Evolutionary conservation across 2,797 vertebrate species (phyloP), one percentile per base, ranked within the genome.

Genomic region (Dryobates pubescens): DNA sequence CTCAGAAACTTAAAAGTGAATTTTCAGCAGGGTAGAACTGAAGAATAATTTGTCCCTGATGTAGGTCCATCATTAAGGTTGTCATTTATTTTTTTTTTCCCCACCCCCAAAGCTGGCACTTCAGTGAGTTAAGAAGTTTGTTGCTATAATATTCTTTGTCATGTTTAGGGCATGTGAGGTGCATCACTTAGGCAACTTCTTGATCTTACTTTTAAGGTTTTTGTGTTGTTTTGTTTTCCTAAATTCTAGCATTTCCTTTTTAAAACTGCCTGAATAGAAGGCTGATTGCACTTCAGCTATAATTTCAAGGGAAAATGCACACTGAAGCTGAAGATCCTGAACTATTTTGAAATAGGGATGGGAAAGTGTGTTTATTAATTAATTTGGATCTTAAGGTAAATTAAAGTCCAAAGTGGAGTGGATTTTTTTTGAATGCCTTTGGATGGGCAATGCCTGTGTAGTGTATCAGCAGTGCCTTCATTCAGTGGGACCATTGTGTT

Each of bases 131-230:
- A 80, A 7, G 57, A 78, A 63, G 49, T 74, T 91, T 94, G 81
- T 90, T 91, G 84, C 76, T 91, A 57, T 92, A 92, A 91, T 94
- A 92, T 91, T 95, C 82, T 70, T 82, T 95, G 49, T 96, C 83
- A 94, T 93, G 85, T 84, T 92, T 93, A 54, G 85, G 76, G 58
- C 92, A 88, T 92, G 81, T 83, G 86, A 86, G 94, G 20, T 89
- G 64, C 3, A 1, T 81, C 69, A 78, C 67, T 58, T 57, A 6
- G 41, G 38, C 34, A 81, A 73, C 73, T 90, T 88, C 38, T 68
- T 78, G 30, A 69, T 83, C 90, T 91, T 92, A 63, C 58, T 84
- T 93, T 30, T 68, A 56, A 84, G 49, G 70, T 76, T 7, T 18
- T 54, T 32, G 47, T 23, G 22, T 70, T 73, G 7, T 14, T 73